These are phyloP conservation scores for Tachypleus tridentatus DNA, from an alignment of 1,140 invertebrate genomes.

Conservation along the genomic window DNA sequence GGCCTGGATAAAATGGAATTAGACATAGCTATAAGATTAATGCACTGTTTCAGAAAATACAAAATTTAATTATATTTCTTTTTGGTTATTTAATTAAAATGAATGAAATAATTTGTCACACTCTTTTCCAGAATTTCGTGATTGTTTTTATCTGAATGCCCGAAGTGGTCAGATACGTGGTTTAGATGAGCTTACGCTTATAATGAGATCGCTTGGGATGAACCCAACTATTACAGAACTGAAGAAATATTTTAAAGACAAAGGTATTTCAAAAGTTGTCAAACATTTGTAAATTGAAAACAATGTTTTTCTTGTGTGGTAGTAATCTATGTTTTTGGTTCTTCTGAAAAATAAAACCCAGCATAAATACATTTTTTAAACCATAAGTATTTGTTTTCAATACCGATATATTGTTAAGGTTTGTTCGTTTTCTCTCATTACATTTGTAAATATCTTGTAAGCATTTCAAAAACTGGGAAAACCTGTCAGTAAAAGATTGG, in stretches of 20 bases:
- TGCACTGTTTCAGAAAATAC: not conserved
- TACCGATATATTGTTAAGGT: too few relatives aligned
- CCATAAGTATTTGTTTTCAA: not conserved
- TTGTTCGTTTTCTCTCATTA: too few relatives aligned
- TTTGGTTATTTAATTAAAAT: not conserved
- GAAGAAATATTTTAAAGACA: slow-evolving; percentile 67
- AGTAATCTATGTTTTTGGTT: slow-evolving; percentile 2
- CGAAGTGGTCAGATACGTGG: slow-evolving; percentile 70
- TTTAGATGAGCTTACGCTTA: slow-evolving; percentile 78
- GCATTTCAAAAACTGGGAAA: too few relatives aligned
- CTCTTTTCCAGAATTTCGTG: slow-evolving; percentile 25
- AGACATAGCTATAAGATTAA: not conserved
- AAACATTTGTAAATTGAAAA: not conserved
- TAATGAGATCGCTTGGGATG: slow-evolving; percentile 85
- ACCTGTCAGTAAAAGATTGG: too few relatives aligned
- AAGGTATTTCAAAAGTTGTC: slow-evolving; percentile 39
- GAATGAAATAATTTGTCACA: slow-evolving; percentile 3
- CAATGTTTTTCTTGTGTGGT: not conserved
- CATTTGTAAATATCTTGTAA: too few relatives aligned
- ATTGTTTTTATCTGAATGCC: slow-evolving; percentile 52
- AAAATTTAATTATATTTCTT: not conserved
- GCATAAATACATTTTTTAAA: not conserved
- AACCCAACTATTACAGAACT: slow-evolving; percentile 86
- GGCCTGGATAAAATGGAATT: not conserved
- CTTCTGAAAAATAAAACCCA: not conserved